phyloP scores from a whole-genome alignment of 2,888 invertebrate species.

The Orthosia gothica region DNA sequence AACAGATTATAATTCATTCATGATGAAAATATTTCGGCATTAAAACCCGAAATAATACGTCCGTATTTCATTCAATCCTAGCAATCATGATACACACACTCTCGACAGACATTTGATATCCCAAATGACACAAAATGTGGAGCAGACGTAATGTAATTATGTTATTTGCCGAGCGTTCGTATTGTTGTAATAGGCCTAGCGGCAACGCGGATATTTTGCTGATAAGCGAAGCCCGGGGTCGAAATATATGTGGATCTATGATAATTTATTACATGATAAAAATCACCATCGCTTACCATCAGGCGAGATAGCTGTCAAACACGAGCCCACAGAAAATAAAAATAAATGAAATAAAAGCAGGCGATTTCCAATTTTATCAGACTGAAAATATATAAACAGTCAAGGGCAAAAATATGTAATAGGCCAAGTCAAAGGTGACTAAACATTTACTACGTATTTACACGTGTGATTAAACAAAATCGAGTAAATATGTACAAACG shows the following conservation, averaged over 20 bases:
- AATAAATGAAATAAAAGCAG: too few species aligned
- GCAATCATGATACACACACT: not conserved
- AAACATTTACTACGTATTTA: too few species aligned
- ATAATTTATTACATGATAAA: too few species aligned
- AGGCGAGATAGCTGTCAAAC: too few species aligned
- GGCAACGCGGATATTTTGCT: not conserved
- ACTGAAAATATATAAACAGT: not conserved
- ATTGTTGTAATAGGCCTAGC: not conserved
- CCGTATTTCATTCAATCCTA: not conserved
- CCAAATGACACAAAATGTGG: conserved; percentile 20
- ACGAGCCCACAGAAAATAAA: too few species aligned
- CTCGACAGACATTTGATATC: not conserved
- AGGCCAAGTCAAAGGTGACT: too few species aligned
- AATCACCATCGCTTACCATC: not conserved
- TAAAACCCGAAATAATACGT: not conserved
- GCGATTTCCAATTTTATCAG: too few species aligned
- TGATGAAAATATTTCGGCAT: not conserved
- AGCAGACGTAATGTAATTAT: conserved; percentile 5
- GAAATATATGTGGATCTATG: not conserved
- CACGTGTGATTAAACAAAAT: too few species aligned
- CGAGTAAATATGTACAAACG: too few species aligned
- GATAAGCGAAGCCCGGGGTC: not conserved
- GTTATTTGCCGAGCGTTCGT: conserved; percentile 7
- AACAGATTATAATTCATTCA: not conserved
- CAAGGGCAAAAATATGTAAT: not conserved